Conservation (phyloP, 2,888 invertebrate species). For the Scelioninae gen. 1 region DNA sequence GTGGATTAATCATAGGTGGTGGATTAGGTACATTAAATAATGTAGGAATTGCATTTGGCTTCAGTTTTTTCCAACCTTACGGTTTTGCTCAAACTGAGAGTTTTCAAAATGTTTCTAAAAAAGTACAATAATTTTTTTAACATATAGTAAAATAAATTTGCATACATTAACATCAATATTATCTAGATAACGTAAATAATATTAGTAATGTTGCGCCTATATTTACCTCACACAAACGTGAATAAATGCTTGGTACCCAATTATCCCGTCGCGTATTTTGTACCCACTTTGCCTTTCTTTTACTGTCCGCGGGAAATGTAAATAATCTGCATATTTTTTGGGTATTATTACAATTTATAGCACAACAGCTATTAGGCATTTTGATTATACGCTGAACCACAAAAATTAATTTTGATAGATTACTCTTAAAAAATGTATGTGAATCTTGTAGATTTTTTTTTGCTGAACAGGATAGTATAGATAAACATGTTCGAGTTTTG, state of each 20-base stretch:
- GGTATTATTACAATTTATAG: no score
- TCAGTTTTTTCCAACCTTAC: conserved; percentile 23
- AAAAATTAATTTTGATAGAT: no score
- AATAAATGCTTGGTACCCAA: background rate
- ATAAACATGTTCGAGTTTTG: no score
- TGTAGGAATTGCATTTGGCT: conserved; percentile 31
- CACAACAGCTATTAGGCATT: no score
- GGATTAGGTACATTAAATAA: conserved; percentile 32
- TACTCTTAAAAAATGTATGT: no score
- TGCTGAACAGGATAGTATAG: no score
- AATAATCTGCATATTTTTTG: background rate
- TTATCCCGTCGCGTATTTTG: conserved; percentile 21
- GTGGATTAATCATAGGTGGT: conserved; percentile 6
- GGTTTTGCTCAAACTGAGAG: conserved; percentile 9
- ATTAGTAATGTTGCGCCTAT: background rate
- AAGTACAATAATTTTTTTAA: background rate
- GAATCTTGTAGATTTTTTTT: no score
- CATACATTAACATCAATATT: no score
- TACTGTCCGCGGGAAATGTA: conserved; percentile 5
- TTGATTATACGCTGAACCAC: no score
- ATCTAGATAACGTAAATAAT: no score
- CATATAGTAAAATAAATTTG: background rate
- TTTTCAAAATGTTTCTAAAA: conserved; percentile 35
- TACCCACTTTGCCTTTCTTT: background rate
- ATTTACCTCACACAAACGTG: conserved; percentile 25